These are phyloP conservation scores for Acanthurus leucopareius DNA, from an alignment of 2,797 vertebrate species.

Conservation along the genomic window DNA sequence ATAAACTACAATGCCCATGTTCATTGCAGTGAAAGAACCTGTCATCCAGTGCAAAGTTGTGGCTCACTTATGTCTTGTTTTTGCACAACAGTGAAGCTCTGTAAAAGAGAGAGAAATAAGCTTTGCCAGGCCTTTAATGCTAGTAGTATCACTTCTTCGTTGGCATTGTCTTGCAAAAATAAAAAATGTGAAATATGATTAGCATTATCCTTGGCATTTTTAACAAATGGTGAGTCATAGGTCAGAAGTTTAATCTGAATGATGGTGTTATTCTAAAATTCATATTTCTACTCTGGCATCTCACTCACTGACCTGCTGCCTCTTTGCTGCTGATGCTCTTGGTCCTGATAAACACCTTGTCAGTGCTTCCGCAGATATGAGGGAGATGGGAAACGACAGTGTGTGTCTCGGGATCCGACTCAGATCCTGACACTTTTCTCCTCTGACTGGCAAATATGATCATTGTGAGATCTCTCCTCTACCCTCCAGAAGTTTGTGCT, in stretches of 20 bases:
- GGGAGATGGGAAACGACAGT: conserved; percentile 69
- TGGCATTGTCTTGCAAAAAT: not conserved
- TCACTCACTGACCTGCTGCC: conserved; percentile 47
- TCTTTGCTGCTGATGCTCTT: conserved; percentile 46
- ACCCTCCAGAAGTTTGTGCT: conserved; percentile 52
- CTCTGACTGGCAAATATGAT: conserved; percentile 74
- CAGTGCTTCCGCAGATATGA: conserved; percentile 57
- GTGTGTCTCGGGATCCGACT: conserved; percentile 61
- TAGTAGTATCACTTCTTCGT: not conserved
- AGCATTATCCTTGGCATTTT: not conserved
- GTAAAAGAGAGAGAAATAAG: not conserved
- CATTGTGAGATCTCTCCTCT: conserved; percentile 63
- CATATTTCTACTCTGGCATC: conserved; percentile 28
- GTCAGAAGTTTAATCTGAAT: conserved; percentile 24
- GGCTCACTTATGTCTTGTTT: not conserved
- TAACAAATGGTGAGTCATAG: not conserved
- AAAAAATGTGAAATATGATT: not conserved
- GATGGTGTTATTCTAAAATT: conserved; percentile 10
- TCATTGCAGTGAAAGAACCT: not conserved
- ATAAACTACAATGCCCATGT: not conserved
- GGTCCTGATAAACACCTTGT: conserved; percentile 64
- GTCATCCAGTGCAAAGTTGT: not conserved
- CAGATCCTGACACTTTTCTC: conserved; percentile 67
- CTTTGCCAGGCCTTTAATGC: not conserved
- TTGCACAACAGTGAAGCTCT: not conserved